phyloP scores from a whole-genome alignment of 1,140 invertebrate species.

The Dysdera silvatica region DNA sequence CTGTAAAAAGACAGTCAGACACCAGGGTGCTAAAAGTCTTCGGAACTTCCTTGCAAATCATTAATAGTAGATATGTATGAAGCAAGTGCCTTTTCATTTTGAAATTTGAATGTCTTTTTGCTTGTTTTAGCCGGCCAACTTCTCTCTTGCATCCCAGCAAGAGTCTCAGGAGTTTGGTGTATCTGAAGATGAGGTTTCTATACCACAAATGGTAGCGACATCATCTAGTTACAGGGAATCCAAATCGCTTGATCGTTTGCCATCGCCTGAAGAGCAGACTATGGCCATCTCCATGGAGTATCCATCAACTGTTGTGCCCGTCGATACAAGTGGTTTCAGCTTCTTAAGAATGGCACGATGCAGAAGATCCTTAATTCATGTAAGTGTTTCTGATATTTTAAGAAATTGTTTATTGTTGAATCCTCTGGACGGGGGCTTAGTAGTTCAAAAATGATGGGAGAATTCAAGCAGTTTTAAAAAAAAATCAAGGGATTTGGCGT shows the following conservation, averaged over 20 bases:
- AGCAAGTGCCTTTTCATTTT: neutral
- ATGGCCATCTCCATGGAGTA: slow-evolving; percentile 52
- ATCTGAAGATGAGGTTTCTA: neutral
- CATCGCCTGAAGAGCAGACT: slow-evolving; percentile 42
- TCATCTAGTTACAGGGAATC: slow-evolving; percentile 8
- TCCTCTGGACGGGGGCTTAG: slow-evolving; percentile 8
- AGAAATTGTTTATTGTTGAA: slow-evolving; percentile 8
- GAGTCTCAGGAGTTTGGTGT: slow-evolving; percentile 13
- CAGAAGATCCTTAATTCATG: slow-evolving; percentile 64
- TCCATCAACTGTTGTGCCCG: slow-evolving; percentile 72
- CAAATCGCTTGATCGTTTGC: slow-evolving; percentile 30
- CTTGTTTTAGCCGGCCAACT: slow-evolving; percentile 31
- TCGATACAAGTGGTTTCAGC: slow-evolving; percentile 72
- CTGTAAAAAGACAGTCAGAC: neutral
- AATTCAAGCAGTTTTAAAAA: no score
- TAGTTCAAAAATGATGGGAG: no score
- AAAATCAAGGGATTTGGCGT: no score
- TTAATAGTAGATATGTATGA: neutral
- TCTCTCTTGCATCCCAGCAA: slow-evolving; percentile 18
- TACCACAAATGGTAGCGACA: slow-evolving; percentile 19
- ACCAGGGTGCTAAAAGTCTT: neutral
- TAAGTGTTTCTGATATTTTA: slow-evolving; percentile 38
- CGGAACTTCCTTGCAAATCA: neutral
- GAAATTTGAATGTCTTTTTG: neutral
- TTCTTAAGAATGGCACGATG: slow-evolving; percentile 79